Base-by-base conservation (phyloP, 2,113 vertebrate genomes). In the Xyliphius kryptos region DNA sequence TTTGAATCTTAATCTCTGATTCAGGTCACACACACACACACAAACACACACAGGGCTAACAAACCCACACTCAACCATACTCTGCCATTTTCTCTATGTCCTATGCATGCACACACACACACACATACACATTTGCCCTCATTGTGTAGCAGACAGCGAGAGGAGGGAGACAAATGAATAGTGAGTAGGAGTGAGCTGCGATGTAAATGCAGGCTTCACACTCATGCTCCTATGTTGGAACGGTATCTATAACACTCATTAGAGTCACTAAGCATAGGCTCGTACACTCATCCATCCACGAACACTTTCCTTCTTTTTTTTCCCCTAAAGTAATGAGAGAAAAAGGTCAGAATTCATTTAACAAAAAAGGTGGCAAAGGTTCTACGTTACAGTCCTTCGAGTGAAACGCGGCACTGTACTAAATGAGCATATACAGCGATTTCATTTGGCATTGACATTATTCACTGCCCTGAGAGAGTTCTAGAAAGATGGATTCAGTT, bases 291-390 rank as follows among this genome's bases (percentile, higher is more conserved):
- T 64, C 58, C 54, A 6, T 59, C 53, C 36, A 14, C 6, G 66
- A 68, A 67, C 20, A 49, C 56, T 53, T 68, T n/a, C n/a, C n/a
- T n/a, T n/a, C n/a, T n/a, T n/a, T n/a, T n/a, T n/a, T n/a, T 66
- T 66, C 57, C 21, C 22, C 52, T 52, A 56, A 85, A 86, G 82
- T 89, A 90, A 84, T 87, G 86, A 91, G 89, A 84, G 84, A n/a
- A 90, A 84, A 96, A 93, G 95, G 92, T 96, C 92, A 96, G 86
- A 12, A 32, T 38, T 10, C 36, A n/a, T n/a, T n/a, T n/a, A n/a
- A n/a, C n/a, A n/a, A n/a, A n/a, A n/a, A n/a, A n/a, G n/a, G n/a
- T n/a, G n/a, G n/a, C n/a, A n/a, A n/a, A n/a, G n/a, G n/a, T n/a
- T n/a, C n/a, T n/a, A n/a, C n/a, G n/a, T n/a, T n/a, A n/a, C n/a